phyloP scores from a whole-genome alignment of 1,140 invertebrate genomes.

The Helicoverpa zea region DNA sequence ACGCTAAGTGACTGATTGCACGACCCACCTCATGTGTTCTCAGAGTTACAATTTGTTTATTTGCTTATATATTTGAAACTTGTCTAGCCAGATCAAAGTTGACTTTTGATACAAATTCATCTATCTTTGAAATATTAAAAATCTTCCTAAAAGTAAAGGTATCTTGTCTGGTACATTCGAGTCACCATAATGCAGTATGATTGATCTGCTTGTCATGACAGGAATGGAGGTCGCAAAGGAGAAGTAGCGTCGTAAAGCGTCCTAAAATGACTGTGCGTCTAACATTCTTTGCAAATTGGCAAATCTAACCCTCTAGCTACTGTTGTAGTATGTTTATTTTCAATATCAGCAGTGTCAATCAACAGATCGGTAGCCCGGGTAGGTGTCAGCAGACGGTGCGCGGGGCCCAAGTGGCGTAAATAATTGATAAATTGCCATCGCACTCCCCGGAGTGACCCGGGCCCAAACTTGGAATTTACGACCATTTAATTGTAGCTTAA shows the following conservation, averaged over 20 bases:
- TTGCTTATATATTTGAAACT: not conserved
- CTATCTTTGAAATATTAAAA: too few species aligned
- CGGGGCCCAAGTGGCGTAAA: conserved; percentile 82
- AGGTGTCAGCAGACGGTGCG: conserved; percentile 72
- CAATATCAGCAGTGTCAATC: conserved; percentile 51
- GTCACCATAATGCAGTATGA: too few species aligned
- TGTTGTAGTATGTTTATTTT: conserved; percentile 21
- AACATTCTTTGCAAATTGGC: too few species aligned
- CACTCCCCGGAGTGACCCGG: conserved; percentile 83
- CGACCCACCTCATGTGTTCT: conserved; percentile 54
- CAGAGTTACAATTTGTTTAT: conserved; percentile 24
- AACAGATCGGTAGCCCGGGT: conserved; percentile 60
- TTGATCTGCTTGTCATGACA: too few species aligned
- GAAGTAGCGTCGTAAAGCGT: too few species aligned
- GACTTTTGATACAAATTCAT: too few species aligned
- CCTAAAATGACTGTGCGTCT: too few species aligned
- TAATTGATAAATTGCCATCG: conserved; percentile 85
- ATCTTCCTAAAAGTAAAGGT: too few species aligned
- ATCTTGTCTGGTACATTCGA: too few species aligned
- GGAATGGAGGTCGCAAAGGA: too few species aligned
- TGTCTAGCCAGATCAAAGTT: too few species aligned
- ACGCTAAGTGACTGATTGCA: conserved; percentile 75
- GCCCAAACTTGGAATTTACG: conserved; percentile 84
- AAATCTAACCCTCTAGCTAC: not conserved
- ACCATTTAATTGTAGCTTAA: conserved; percentile 86